Percentiles rank a stretch among this genome's conserved stretches.
Evolutionary conservation across 2,888 invertebrate genomes (phyloP).

Genomic region (Stenolophus ochropezus): DNA sequence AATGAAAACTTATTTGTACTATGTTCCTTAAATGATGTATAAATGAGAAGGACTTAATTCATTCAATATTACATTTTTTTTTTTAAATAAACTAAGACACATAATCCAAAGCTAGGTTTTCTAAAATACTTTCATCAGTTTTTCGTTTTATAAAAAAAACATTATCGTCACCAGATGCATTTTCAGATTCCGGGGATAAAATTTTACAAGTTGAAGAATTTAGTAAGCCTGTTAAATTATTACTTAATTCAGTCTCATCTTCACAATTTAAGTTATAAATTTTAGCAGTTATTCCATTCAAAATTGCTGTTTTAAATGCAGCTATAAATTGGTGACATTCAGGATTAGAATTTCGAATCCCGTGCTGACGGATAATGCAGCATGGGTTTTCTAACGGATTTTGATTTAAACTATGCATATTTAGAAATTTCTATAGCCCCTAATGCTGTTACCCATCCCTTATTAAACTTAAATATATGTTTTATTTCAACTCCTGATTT

Average conservation of each 20-base stretch:
- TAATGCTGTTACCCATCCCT: background rate
- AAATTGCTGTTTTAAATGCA: background rate
- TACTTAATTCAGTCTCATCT: background rate
- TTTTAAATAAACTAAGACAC: background rate
- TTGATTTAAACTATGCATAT: background rate
- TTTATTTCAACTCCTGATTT: background rate
- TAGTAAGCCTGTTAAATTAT: background rate
- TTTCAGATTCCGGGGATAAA: too few relatives aligned
- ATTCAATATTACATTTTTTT: background rate
- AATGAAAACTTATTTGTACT: background rate
- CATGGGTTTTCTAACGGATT: background rate
- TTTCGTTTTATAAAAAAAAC: too few relatives aligned
- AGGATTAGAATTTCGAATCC: background rate
- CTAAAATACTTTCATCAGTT: too few relatives aligned
- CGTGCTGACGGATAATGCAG: background rate
- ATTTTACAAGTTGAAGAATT: background rate
- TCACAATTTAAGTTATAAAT: background rate
- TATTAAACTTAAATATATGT: background rate
- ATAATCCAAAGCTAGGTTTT: background rate
- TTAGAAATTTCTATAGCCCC: background rate
- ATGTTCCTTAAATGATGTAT: background rate
- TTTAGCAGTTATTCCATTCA: background rate
- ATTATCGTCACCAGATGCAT: too few relatives aligned
- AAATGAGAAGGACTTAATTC: background rate
- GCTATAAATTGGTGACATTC: background rate